Base-by-base conservation (phyloP, 2,797 vertebrate genomes). In the Pogonophryne albipinna region DNA sequence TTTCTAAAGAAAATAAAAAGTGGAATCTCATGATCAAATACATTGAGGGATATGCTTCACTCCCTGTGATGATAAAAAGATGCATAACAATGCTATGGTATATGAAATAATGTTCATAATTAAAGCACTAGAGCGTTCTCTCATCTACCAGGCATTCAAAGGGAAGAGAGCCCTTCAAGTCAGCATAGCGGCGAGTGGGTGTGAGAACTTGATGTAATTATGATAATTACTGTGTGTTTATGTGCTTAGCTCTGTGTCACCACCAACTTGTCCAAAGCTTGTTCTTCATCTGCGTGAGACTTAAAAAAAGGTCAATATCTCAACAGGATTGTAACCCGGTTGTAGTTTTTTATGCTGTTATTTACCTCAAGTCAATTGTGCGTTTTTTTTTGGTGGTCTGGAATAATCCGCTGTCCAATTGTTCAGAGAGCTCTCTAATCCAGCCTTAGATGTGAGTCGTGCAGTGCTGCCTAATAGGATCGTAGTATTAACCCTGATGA, bases 391-490 rank as follows among this genome's bases (percentile, higher is more conserved):
- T 44, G n/a, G 41, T 67, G 76, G 81, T 75, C 75, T 79, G 66
- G 78, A 89, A 88, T 91, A 94, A 93, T 93, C 90, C 66, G 52
- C 84, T 74, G 90, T 96, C 95, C 95, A 97, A 96, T 97, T 97
- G 97, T 97, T 95, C 94, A 95, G 95, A 96, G 95, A 95, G 92
- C 88, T 90, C 92, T 94, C 91, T 99, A 99, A 99, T 98, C 97
- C 96, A 94, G 95, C 95, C 95, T 93, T 88, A 91, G 94, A 95
- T 94, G 95, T 92, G 88, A 93, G 91, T 91, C 90, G 89, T 90
- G 91, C 90, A 90, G 87, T 69, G 38, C 67, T 7, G 85, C 88
- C 89, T 95, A 95, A 96, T 95, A 94, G 94, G 95, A 95, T 96
- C 86, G 86, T 84, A 88, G 94, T 90, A 94, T 95, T 96, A 96